These are phyloP conservation scores for Chauna torquata DNA, from an alignment of 2,113 vertebrate genomes.

Conservation along the genomic window DNA sequence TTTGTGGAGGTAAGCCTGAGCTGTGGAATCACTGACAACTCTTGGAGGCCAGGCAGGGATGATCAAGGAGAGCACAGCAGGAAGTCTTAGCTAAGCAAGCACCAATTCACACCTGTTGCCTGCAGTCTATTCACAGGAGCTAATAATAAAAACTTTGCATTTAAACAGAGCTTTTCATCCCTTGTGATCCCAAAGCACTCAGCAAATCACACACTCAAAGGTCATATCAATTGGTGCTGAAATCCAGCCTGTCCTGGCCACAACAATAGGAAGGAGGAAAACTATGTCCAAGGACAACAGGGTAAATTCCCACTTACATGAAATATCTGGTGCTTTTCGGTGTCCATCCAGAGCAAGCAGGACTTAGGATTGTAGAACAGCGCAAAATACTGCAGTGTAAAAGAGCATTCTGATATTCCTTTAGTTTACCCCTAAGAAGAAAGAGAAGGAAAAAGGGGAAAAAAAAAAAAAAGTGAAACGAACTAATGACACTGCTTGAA, in stretches of 20 bases:
- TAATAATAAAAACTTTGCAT: conserved; percentile 13
- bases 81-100: conserved; percentile 7
- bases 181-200: conserved; percentile 20
- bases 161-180: conserved; percentile 14
- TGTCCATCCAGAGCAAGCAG: background rate
- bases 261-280: background rate
- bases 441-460: background rate
- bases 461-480: background rate
- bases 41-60: background rate
- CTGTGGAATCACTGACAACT: background rate
- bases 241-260: background rate
- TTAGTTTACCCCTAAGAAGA: background rate
- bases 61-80: background rate
- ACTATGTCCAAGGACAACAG: background rate
- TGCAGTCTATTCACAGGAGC: conserved; percentile 27
- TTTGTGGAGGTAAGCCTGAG: background rate
- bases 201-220: conserved; percentile 1
- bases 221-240: background rate
- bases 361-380: background rate
- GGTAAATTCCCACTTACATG: background rate
- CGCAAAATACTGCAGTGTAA: background rate
- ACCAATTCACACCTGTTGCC: conserved; percentile 49
- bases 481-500: background rate
- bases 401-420: background rate
- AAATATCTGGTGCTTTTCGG: background rate